These are phyloP conservation scores for Actenoides hombroni DNA, from an alignment of 2,113 vertebrate genomes.

Conservation along the genomic window DNA sequence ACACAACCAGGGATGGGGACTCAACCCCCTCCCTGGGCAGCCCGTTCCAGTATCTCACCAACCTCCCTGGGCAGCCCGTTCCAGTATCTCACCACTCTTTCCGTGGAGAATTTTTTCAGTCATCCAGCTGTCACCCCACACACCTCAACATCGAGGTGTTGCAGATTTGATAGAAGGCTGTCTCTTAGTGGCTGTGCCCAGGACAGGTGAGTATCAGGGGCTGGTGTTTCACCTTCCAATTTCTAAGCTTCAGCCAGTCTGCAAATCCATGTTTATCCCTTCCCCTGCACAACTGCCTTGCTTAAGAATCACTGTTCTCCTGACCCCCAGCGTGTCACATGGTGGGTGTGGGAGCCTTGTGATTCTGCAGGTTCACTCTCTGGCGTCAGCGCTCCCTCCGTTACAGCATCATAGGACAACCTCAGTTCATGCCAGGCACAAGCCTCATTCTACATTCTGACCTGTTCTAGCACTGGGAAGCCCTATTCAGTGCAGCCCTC, in stretches of 20 bases:
- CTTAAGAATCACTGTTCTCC: neutral
- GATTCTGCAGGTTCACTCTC: neutral
- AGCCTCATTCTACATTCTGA: neutral
- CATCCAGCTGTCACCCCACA: neutral
- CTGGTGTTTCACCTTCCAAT: neutral
- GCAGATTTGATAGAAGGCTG: neutral
- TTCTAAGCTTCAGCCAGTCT: neutral
- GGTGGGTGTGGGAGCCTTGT: neutral
- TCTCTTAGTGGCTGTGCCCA: neutral
- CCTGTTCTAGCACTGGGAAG: neutral
- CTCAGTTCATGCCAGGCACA: neutral
- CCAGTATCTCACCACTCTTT: no score
- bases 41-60: no score
- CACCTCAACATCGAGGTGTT: neutral
- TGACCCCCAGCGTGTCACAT: neutral
- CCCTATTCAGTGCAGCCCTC: neutral
- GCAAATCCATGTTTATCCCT: neutral
- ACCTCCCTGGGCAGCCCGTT: no score
- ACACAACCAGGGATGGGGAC: no score
- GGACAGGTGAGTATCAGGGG: neutral
- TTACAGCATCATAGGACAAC: neutral
- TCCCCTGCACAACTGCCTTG: neutral
- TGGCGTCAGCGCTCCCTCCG: fast-evolving
- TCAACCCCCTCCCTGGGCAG: no score
- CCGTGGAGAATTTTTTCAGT: no score